Conservation (phyloP, 2,797 vertebrate genomes). For the Sternotherus odoratus region DNA sequence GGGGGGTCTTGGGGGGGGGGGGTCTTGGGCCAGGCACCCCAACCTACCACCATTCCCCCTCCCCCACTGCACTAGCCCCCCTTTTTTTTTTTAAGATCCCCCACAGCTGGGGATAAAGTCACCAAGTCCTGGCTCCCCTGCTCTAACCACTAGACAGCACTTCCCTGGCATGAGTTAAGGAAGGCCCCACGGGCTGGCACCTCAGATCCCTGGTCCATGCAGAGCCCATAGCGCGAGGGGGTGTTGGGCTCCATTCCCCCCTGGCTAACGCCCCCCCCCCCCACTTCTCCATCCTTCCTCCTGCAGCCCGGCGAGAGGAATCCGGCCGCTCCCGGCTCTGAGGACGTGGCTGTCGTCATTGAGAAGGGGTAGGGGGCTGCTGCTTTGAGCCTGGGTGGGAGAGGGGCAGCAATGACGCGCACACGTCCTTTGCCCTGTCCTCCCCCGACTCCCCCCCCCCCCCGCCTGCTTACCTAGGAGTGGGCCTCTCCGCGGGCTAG, state of each 20-base stretch:
- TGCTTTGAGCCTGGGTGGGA: neutral
- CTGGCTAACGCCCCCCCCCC: neutral
- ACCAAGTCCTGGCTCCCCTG: too few relatives aligned
- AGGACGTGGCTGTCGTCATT: neutral
- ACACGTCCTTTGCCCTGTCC: neutral
- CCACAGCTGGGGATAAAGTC: neutral
- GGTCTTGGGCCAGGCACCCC: neutral
- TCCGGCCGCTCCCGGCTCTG: neutral
- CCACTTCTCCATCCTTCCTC: neutral
- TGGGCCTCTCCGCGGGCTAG: neutral
- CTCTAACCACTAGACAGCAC: neutral
- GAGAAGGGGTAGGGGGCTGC: constrained; percentile 45
- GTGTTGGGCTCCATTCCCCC: neutral
- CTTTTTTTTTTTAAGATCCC: too few relatives aligned
- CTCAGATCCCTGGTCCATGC: neutral
- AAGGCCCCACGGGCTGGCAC: neutral
- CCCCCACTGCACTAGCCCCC: too few relatives aligned
- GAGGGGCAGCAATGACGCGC: neutral
- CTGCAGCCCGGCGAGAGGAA: constrained; percentile 51
- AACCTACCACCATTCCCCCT: neutral
- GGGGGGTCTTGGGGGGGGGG: too few relatives aligned
- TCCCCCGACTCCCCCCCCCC: neutral
- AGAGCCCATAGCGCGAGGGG: neutral
- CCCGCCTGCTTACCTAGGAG: too few relatives aligned
- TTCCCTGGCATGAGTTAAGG: neutral